Evolutionary conservation across 2,113 vertebrate species (phyloP), one percentile per base, ranked within the genome.

Genomic region (Cyphomyrus discorhynchus): DNA sequence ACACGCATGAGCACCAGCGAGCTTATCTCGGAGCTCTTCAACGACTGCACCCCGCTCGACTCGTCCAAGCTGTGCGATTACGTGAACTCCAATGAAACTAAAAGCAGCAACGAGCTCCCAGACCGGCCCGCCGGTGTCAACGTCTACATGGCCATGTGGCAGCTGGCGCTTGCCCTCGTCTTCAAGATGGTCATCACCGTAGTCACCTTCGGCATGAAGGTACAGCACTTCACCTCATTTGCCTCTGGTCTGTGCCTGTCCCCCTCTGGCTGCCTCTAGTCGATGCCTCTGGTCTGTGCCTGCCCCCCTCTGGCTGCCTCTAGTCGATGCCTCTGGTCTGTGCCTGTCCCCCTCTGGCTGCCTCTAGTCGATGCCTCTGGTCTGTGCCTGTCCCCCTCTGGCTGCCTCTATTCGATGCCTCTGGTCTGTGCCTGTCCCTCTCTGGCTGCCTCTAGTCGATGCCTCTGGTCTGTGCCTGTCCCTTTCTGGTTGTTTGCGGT

Each of bases 141-240:
- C 0, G 95, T 98, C 8, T 96, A 95, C 93, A 95, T 91, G 0
- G 97, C 97, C 70, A 94, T 97, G 94, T 97, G 97, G 97, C 96
- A 97, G 93, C 96, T 98, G 91, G 94, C 96, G 0, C 93, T 98
- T 92, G 96, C 97, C 1, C 95, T 97, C 1, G 31, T 96, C 84
- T 95, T 97, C 93, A 98, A 98, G 92, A 94, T 96, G 91, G 93
- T 97, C 92, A 97, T 97, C 93, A 98, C 97, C 0, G 95, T 98
- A 93, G 97, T 97, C 92, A 98, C 97, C 42, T 98, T 98, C 39
- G 97, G 97, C 92, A 98, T 98, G 95, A 98, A 98, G 97, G 97
- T 97, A 91, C 95, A 52, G 62, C 0, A 7, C 24, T 49, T 31
- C 5, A 1, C 8, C 17, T 52, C 4, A 21, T 31, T 27, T 13